A percentile compares a stretch with the other conserved stretches of the same genome.
Conservation (phyloP, 1,140 invertebrate genomes). For the Zaprionus lachaisei region DNA sequence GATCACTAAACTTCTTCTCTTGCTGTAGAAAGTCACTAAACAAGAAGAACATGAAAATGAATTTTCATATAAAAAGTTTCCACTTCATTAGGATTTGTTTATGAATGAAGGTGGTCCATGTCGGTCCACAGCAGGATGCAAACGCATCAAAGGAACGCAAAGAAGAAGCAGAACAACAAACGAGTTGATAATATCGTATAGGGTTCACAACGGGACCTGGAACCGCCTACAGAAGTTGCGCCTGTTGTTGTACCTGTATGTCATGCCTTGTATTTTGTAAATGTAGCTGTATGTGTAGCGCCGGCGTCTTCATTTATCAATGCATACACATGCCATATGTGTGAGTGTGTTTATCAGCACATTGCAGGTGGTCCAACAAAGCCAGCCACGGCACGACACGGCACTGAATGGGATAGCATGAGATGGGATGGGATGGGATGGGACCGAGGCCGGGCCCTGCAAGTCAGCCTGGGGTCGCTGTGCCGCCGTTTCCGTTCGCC, state of each 20-base stretch:
- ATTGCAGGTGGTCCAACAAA: slow-evolving; percentile 77
- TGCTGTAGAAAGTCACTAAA: slow-evolving; percentile 36
- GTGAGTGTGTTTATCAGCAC: slow-evolving; percentile 75
- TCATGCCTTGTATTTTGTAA: neutral
- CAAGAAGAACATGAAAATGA: slow-evolving; percentile 24
- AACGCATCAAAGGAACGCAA: slow-evolving; percentile 63
- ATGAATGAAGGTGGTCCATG: slow-evolving; percentile 54
- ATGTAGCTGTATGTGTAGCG: slow-evolving; percentile 50
- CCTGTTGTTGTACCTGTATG: slow-evolving; percentile 25
- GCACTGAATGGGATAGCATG: slow-evolving; percentile 17
- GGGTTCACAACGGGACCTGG: slow-evolving; percentile 33
- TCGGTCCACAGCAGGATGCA: slow-evolving; percentile 21
- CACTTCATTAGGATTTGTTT: slow-evolving; percentile 64
- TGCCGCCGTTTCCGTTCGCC: slow-evolving; percentile 66
- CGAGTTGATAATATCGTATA: slow-evolving; percentile 59
- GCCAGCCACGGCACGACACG: slow-evolving; percentile 29
- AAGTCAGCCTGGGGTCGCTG: slow-evolving; percentile 60
- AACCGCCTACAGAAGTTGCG: slow-evolving; percentile 55
- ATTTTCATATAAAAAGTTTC: slow-evolving; percentile 32
- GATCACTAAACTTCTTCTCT: neutral
- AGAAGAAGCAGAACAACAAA: slow-evolving; percentile 45
- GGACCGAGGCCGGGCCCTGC: slow-evolving; percentile 41
- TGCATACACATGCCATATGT: slow-evolving; percentile 21
- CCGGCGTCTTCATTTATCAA: slow-evolving; percentile 79
- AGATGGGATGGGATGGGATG: slow-evolving; percentile 19